Evolutionary conservation across 2,888 invertebrate species (phyloP), one percentile per base, ranked within the genome.

Genomic region (Platynereis dumerilii): DNA sequence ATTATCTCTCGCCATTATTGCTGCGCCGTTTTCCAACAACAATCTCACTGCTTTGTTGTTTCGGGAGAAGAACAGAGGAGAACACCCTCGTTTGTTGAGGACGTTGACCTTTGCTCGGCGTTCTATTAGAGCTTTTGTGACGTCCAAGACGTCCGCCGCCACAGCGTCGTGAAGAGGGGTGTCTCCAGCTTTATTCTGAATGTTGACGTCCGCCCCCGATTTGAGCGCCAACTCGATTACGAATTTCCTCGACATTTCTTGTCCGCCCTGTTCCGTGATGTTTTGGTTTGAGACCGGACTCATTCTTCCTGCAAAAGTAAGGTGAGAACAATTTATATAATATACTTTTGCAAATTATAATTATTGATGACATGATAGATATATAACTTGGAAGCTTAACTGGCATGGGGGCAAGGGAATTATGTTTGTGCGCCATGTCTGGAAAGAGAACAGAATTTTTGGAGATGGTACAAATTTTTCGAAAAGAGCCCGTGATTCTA

Each of bases 11-110:
- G 22, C n/a, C 48, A 20, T 48, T 3, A 22, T 48, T 7, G n/a
- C 48, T 20, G 48, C 48, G 48, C 48, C 48, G 17, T 48, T 20
- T 22, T 48, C 48, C 48, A 48, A n/a, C 5, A 48, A n/a, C 48
- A 20, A 22, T n/a, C 20, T 3, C 7, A 48, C 22, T 10, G 22
- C 22, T n/a, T 10, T 20, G 22, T 22, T 48, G 22, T 48, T 48
- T 48, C 20, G n/a, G 3, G 48, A 20, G n/a, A 20, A 48, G 48
- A 48, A 48, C 10, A 48, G 48, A 20, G 48, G 48, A 7, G 48
- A 48, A 7, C n/a, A 20, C 48, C 48, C 48, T 3, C n/a, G 48
- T 22, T n/a, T 22, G 48, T 48, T 48, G 3, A 20, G n/a, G 22
- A n/a, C n/a, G n/a, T 48, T 48, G 7, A 48, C 48, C 7, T 48